phyloP scores from a whole-genome alignment of 2,113 vertebrate species.

The Lampris incognitus region DNA sequence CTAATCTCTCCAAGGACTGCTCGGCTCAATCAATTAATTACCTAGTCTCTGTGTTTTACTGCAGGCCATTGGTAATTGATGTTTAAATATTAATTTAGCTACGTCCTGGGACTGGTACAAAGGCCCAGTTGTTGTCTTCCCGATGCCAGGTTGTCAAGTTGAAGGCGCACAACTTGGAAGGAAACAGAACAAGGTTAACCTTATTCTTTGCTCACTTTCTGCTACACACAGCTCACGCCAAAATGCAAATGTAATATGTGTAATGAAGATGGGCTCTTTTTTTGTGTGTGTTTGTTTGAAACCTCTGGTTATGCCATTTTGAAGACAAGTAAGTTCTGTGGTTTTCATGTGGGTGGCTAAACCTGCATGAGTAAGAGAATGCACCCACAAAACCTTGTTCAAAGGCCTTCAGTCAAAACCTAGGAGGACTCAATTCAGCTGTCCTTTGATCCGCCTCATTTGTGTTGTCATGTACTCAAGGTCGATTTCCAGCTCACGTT shows the following conservation, averaged over 20 bases:
- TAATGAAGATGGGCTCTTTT: too few relatives aligned
- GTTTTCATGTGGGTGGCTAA: constrained; percentile 49
- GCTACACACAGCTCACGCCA: too few relatives aligned
- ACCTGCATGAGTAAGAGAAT: constrained; percentile 53
- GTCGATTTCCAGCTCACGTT: constrained; percentile 41
- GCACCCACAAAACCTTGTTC: constrained; percentile 46
- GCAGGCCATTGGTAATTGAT: constrained; percentile 87
- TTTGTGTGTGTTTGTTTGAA: too few relatives aligned
- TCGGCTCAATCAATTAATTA: constrained; percentile 88
- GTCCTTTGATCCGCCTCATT: constrained; percentile 66
- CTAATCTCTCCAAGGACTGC: constrained; percentile 73
- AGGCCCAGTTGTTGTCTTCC: constrained; percentile 69
- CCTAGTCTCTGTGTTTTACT: constrained; percentile 85
- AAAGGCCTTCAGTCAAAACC: constrained; percentile 41
- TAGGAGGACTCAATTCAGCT: constrained; percentile 31
- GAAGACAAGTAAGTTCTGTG: background rate
- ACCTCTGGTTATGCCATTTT: too few relatives aligned
- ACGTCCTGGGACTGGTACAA: constrained; percentile 83
- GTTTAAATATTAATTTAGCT: constrained; percentile 92
- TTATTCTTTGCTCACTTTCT: too few relatives aligned
- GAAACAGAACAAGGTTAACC: constrained; percentile 44
- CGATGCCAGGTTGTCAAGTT: constrained; percentile 42
- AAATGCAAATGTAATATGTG: too few relatives aligned
- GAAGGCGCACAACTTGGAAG: constrained; percentile 41
- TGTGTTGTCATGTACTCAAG: constrained; percentile 51